Conservation (phyloP, 2,797 vertebrate species). For the Chelonia mydas region DNA sequence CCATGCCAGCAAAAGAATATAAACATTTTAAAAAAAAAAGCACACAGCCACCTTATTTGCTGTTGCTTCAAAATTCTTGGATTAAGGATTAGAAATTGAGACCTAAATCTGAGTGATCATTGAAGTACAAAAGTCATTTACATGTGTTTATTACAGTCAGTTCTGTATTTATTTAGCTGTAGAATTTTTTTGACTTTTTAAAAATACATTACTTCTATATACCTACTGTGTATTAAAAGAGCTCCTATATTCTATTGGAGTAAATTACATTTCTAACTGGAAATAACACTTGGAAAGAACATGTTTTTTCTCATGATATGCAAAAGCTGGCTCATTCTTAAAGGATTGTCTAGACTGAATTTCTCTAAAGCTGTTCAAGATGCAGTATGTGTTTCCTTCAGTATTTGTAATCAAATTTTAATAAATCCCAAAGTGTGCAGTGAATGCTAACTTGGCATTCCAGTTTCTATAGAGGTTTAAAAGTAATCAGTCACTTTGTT, state of each 20-base stretch:
- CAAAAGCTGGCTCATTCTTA: neutral
- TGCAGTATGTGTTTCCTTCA: neutral
- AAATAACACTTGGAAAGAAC: neutral
- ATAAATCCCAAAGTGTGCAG: neutral
- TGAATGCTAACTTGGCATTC: neutral
- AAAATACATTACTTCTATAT: neutral
- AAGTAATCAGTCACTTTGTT: neutral
- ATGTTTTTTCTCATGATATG: neutral
- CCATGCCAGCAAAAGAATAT: neutral
- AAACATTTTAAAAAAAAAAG: neutral
- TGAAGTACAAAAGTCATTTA: conserved; percentile 7
- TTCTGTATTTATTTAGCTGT: neutral
- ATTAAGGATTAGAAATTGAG: neutral
- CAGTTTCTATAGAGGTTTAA: conserved; percentile 12
- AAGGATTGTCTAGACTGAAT: neutral
- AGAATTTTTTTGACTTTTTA: neutral
- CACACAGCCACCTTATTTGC: neutral
- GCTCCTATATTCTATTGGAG: neutral
- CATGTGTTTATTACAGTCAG: neutral
- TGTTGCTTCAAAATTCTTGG: neutral
- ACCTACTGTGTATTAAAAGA: neutral
- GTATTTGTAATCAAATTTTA: conserved; percentile 21
- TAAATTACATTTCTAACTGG: neutral
- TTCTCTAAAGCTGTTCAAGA: conserved; percentile 13
- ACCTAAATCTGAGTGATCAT: neutral